Evolutionary conservation across 2,113 vertebrate species (phyloP).

Genomic region (Casuarius casuarius): DNA sequence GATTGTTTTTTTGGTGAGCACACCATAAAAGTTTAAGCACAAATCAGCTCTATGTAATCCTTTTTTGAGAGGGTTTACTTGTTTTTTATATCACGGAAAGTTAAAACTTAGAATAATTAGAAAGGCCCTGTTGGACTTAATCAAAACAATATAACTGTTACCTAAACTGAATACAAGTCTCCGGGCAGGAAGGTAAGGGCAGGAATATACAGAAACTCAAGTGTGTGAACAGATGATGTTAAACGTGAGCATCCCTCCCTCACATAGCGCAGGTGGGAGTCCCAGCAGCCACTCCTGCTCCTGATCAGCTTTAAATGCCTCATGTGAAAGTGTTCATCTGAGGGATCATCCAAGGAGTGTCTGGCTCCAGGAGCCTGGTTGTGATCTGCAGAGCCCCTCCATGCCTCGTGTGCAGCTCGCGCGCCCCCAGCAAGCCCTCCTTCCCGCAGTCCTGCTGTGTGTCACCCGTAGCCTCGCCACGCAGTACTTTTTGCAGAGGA

Average conservation of each 20-base stretch:
- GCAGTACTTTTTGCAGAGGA: conserved; percentile 7
- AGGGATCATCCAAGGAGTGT: background rate
- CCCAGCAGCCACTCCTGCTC: background rate
- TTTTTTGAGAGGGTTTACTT: background rate
- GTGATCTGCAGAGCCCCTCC: background rate
- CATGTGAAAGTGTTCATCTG: background rate
- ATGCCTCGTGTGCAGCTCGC: background rate
- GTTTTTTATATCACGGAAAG: conserved; percentile 4
- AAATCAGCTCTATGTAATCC: background rate
- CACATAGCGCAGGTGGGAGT: background rate
- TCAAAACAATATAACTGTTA: background rate
- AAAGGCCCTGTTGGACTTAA: background rate
- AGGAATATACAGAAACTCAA: background rate
- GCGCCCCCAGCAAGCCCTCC: background rate
- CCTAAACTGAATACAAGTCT: background rate
- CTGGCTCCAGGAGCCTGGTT: background rate
- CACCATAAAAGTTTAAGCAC: background rate
- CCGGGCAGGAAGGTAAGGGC: background rate
- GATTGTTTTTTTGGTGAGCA: background rate
- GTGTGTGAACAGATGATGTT: background rate
- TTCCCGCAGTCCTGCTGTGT: background rate
- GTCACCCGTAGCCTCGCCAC: background rate
- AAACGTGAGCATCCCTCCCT: background rate
- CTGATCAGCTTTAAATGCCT: background rate
- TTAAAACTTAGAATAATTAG: background rate